Conservation (phyloP, 2,888 invertebrate species). For the Drosophila meridionalis region DNA sequence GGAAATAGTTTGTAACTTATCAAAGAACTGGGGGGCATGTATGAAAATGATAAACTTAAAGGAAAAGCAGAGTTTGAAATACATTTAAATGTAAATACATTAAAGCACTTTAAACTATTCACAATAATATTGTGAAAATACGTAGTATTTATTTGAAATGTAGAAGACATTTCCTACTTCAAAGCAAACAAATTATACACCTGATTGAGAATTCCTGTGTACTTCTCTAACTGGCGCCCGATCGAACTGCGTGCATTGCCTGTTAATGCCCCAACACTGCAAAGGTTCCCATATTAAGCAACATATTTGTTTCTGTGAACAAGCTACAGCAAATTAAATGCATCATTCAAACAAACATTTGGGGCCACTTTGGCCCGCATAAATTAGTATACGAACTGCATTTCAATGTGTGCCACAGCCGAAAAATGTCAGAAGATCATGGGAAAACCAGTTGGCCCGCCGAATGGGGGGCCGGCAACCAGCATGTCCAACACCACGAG, state of each 20-base stretch:
- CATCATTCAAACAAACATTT: conserved; percentile 69
- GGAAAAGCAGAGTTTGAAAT: not conserved
- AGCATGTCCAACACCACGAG: conserved; percentile 67
- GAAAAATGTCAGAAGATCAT: conserved; percentile 49
- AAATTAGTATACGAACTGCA: conserved; percentile 67
- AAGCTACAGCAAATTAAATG: conserved; percentile 65
- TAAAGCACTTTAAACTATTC: not conserved
- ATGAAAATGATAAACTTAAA: not conserved
- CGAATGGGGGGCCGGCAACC: conserved; percentile 10
- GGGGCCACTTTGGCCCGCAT: conserved; percentile 67
- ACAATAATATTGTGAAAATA: not conserved
- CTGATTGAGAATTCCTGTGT: conserved; percentile 6
- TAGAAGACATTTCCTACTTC: not conserved
- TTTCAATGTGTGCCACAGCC: conserved; percentile 44
- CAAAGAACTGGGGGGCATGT: not conserved
- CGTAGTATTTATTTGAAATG: not conserved
- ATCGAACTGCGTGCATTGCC: conserved; percentile 37
- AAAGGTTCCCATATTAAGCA: conserved; percentile 43
- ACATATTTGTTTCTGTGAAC: conserved; percentile 20
- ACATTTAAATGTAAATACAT: not conserved
- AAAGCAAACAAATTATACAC: conserved; percentile 8
- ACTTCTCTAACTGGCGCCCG: conserved; percentile 33
- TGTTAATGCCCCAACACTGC: conserved; percentile 36
- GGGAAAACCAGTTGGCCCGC: conserved; percentile 32
- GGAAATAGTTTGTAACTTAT: not conserved